Base-by-base conservation (phyloP, 2,113 vertebrate species). In the Reinhardtius hippoglossoides region DNA sequence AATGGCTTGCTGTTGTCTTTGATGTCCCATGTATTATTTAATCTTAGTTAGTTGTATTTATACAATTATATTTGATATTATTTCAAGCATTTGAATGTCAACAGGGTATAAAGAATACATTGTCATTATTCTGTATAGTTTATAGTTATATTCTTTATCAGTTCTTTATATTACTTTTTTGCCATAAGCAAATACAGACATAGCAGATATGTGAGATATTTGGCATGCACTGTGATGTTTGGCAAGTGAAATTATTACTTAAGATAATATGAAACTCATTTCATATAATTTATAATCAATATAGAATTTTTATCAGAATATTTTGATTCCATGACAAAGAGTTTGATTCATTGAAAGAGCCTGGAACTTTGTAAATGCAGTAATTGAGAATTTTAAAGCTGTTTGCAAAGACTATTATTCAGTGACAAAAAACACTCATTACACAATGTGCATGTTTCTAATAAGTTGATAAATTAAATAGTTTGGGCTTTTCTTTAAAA, bases 41-140 rank as follows among this genome's bases (percentile, higher is more conserved):
- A 54, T 74, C 46, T 57, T 8, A 23, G 24, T 75, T 48, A 21
- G 18, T 50, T 75, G 7, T 37, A 52, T 71, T 50, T 5, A 40
- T 9, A 59, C 23, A 46, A 46, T 35, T 16, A 12, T 23, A 58
- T 70, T 24, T 63, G 5, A 4, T 7, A 35, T 21, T 20, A 0
- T 26, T 48, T 52, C 9, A 54, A 61, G 1, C n/a, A 9, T 55
- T 18, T 20, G 7, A 52, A 52, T 44, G 42, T 46, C 44, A 52
- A 20, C 7, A 48, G 7, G 16, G 48, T 2, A 20, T 9, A 52
- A n/a, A 52, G 2, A 52, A n/a, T 18, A 52, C 7, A 55, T 55
- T 21, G 12, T 55, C 10, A 3, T 23, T 21, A 23, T 55, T 23
- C 10, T 12, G 1, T 55, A 21, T 9, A 23, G 3, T 21, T 23